These are phyloP conservation scores for Vidua chalybeata DNA, from an alignment of 2,113 vertebrate genomes.

Conservation along the genomic window DNA sequence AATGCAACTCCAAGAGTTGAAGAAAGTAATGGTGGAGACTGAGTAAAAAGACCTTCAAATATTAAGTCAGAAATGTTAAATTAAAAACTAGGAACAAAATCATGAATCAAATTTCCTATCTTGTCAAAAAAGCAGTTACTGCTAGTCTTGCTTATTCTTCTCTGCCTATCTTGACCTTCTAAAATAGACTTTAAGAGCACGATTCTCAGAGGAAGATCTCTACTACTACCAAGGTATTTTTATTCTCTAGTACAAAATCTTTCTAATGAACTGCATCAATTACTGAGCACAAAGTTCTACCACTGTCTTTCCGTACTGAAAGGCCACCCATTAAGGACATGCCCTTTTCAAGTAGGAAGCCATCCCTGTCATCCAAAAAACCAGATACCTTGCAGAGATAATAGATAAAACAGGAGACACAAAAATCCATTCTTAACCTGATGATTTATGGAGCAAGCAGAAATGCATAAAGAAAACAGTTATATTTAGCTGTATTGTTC, in stretches of 20 bases:
- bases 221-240: not conserved
- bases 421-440: not conserved
- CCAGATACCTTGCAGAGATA: not conserved
- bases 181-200: not conserved
- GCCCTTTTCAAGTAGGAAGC: constrained; percentile 14
- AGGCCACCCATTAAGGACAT: not conserved
- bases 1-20: not conserved
- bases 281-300: not conserved
- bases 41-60: not conserved
- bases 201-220: not conserved
- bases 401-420: not conserved
- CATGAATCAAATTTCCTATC: not conserved
- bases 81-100: constrained; percentile 2
- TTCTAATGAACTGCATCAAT: not conserved
- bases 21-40: not conserved
- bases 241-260: not conserved
- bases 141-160: not conserved
- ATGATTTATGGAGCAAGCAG: constrained; percentile 29
- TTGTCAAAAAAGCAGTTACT: not conserved
- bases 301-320: not conserved
- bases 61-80: constrained; percentile 35
- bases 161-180: not conserved
- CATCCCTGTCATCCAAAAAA: not conserved
- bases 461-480: not conserved
- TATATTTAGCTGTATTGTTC: not conserved